phyloP scores from a whole-genome alignment of 2,797 vertebrate species.

The Epinephelus malabaricus region DNA sequence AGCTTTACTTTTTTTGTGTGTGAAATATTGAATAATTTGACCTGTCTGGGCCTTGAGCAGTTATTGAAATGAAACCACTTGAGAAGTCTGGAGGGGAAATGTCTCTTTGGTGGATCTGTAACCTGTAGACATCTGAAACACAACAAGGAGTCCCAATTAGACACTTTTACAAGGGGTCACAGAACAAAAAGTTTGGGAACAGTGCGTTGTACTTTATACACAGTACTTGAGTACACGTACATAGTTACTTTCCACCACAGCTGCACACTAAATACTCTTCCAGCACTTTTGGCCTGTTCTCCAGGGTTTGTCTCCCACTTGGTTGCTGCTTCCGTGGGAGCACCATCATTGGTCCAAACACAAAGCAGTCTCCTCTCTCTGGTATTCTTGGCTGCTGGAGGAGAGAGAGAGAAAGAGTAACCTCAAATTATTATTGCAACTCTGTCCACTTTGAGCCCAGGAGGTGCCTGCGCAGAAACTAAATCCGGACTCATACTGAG shows the following conservation, averaged over 20 bases:
- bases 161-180: neutral
- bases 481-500: constrained; percentile 33
- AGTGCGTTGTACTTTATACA: neutral
- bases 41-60: neutral
- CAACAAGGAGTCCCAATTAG: neutral
- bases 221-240: neutral
- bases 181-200: neutral
- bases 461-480: constrained; percentile 37
- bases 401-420: constrained; percentile 20
- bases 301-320: constrained; percentile 35
- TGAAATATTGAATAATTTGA: neutral
- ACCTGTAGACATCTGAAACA: neutral
- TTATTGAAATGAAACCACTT: neutral
- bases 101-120: neutral
- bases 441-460: constrained; percentile 28
- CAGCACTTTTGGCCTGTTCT: constrained; percentile 28
- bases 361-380: constrained; percentile 38
- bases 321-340: constrained; percentile 34
- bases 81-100: neutral
- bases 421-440: constrained; percentile 39
- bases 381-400: constrained; percentile 36
- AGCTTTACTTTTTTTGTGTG: neutral
- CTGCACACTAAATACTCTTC: neutral
- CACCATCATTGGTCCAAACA: constrained; percentile 40
- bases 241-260: neutral